These are phyloP conservation scores for Coleophora deauratella DNA, from an alignment of 2,888 invertebrate genomes.

Conservation along the genomic window DNA sequence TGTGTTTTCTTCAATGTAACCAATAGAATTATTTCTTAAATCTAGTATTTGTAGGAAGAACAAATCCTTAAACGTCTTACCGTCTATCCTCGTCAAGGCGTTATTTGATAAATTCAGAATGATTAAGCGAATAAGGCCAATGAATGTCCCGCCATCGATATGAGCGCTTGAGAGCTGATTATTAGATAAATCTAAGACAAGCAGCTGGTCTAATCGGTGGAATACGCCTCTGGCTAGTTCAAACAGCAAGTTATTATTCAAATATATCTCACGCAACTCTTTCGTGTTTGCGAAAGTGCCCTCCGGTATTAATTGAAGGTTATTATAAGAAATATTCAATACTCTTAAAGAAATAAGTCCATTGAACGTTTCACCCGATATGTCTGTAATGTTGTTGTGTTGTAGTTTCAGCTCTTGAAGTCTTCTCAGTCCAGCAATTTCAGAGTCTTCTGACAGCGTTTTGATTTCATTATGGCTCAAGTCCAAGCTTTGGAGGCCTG, in stretches of 20 bases:
- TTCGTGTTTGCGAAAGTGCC: constrained; percentile 87
- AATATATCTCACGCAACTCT: constrained; percentile 87
- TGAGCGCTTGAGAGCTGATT: constrained; percentile 90
- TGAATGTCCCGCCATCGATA: constrained; percentile 88
- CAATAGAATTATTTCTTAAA: constrained; percentile 89
- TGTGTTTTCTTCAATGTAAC: constrained; percentile 89
- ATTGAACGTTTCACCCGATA: constrained; percentile 85
- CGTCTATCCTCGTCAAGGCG: constrained; percentile 86
- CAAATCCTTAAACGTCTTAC: constrained; percentile 89
- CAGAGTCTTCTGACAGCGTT: constrained; percentile 81
- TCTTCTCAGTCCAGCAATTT: constrained; percentile 82
- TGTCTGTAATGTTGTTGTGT: constrained; percentile 86
- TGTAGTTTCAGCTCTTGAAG: constrained; percentile 86
- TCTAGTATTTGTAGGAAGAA: constrained; percentile 91
- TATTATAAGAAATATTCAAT: constrained; percentile 90
- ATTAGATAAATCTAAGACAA: constrained; percentile 88
- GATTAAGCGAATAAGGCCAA: constrained; percentile 88
- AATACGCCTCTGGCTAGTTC: constrained; percentile 89
- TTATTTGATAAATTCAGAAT: constrained; percentile 91
- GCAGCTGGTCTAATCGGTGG: constrained; percentile 87
- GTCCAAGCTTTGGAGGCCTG: constrained; percentile 84
- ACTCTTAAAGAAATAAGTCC: constrained; percentile 85
- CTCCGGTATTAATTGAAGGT: constrained; percentile 85
- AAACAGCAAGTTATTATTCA: constrained; percentile 89
- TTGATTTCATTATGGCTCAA: constrained; percentile 86